These are phyloP conservation scores for Enteromius thamalakanensis DNA, from an alignment of 2,797 vertebrate genomes.

Conservation along the genomic window DNA sequence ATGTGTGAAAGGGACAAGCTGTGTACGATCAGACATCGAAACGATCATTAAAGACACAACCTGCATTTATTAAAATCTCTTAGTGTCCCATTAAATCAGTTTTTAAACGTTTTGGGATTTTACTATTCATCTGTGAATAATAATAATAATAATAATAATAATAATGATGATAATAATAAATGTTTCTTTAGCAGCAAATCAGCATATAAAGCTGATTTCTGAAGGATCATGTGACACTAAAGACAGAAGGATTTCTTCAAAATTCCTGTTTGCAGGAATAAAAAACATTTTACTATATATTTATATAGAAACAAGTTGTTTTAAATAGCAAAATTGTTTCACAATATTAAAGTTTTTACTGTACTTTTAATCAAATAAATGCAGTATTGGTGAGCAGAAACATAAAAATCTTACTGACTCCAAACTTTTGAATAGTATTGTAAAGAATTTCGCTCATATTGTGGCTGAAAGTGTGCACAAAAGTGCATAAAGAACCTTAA, in stretches of 20 bases:
- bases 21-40: conserved; percentile 1
- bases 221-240: background rate
- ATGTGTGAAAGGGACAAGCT: conserved; percentile 10
- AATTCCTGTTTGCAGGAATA: too few relatives aligned
- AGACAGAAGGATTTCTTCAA: too few relatives aligned
- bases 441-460: background rate
- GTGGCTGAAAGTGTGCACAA: background rate
- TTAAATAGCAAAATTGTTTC: too few relatives aligned
- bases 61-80: background rate
- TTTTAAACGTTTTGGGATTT: background rate
- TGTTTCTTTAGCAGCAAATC: background rate
- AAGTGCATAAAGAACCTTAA: background rate
- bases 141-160: too few relatives aligned
- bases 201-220: background rate
- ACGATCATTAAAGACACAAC: background rate
- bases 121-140: background rate
- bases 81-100: background rate
- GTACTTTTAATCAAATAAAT: background rate
- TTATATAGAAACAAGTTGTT: too few relatives aligned
- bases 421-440: background rate
- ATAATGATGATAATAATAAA: background rate
- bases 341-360: background rate
- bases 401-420: background rate
- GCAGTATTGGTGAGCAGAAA: background rate
- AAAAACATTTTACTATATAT: too few relatives aligned